Percentiles rank a stretch among this genome's conserved stretches.
phyloP scores from a whole-genome alignment of 1,140 invertebrate species.

The Scaptomyza pallida region DNA sequence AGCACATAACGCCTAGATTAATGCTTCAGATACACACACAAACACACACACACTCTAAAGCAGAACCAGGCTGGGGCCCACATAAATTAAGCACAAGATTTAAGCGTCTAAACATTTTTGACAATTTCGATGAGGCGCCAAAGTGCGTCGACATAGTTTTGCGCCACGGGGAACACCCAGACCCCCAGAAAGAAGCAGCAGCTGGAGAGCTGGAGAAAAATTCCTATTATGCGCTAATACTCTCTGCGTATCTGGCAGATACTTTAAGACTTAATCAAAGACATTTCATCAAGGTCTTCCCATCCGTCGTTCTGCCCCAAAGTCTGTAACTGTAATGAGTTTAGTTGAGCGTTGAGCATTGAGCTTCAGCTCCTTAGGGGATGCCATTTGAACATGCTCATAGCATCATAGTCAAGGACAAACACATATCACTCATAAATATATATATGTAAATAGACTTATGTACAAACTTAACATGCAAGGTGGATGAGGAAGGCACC shows the following conservation, averaged over 20 bases:
- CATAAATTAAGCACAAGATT: constrained; percentile 66
- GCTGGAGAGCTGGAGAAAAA: background rate
- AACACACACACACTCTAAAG: no score
- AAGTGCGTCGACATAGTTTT: constrained; percentile 57
- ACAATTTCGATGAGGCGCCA: constrained; percentile 61
- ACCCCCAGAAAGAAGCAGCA: background rate
- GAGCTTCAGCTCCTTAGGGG: constrained; percentile 21
- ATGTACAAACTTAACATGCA: constrained; percentile 42
- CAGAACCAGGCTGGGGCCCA: background rate
- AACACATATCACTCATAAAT: constrained; percentile 33
- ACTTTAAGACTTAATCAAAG: constrained; percentile 42
- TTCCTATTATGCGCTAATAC: constrained; percentile 27
- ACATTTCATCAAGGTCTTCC: constrained; percentile 32
- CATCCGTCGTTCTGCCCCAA: constrained; percentile 10
- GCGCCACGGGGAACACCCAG: background rate
- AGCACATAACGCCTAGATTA: constrained; percentile 53
- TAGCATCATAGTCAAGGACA: constrained; percentile 52
- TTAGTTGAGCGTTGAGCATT: constrained; percentile 47
- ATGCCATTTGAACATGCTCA: constrained; percentile 62
- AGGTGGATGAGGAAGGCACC: constrained; percentile 7
- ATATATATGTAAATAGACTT: background rate
- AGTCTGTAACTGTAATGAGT: constrained; percentile 67
- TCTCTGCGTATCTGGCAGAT: constrained; percentile 38
- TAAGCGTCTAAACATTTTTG: constrained; percentile 57
- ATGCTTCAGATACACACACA: constrained; percentile 51